A percentile compares a stretch with the other conserved stretches of the same genome.
These are phyloP conservation scores for Netelia inedita DNA, from an alignment of 2,888 invertebrate species.

Conservation along the genomic window DNA sequence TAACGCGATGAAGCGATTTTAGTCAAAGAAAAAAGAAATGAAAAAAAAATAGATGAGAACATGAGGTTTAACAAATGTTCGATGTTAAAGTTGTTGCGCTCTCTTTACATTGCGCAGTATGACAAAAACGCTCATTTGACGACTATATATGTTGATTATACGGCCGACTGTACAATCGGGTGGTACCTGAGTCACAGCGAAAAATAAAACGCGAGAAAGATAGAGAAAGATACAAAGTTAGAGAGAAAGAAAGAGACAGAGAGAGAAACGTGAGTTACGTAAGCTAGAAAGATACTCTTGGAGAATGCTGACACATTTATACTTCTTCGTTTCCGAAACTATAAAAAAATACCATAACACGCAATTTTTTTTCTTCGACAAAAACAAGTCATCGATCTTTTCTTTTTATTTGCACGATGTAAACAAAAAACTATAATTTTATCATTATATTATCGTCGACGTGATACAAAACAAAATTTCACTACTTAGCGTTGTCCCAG, in stretches of 20 bases:
- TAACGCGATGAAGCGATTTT: constrained; percentile 61
- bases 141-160: constrained; percentile 68
- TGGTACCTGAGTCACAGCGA: constrained; percentile 56
- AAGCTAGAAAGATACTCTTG: constrained; percentile 51
- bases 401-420: constrained; percentile 3
- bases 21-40: constrained; percentile 25
- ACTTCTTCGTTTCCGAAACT: constrained; percentile 35
- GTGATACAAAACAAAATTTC: background rate
- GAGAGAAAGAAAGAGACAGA: background rate
- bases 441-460: background rate
- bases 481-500: background rate
- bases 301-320: constrained; percentile 27
- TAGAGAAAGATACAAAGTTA: constrained; percentile 16
- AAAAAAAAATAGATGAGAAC: constrained; percentile 62
- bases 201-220: constrained; percentile 32
- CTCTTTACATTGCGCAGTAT: constrained; percentile 76
- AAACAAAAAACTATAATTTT: constrained; percentile 7
- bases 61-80: constrained; percentile 75
- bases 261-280: constrained; percentile 45
- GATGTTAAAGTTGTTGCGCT: constrained; percentile 77
- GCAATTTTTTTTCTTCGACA: background rate
- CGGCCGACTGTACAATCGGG: constrained; percentile 61
- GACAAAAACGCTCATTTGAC: constrained; percentile 74
- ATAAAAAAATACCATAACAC: background rate
- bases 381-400: constrained; percentile 25